These are phyloP conservation scores for Rapana venosa DNA, from an alignment of 2,888 invertebrate species.

Conservation along the genomic window DNA sequence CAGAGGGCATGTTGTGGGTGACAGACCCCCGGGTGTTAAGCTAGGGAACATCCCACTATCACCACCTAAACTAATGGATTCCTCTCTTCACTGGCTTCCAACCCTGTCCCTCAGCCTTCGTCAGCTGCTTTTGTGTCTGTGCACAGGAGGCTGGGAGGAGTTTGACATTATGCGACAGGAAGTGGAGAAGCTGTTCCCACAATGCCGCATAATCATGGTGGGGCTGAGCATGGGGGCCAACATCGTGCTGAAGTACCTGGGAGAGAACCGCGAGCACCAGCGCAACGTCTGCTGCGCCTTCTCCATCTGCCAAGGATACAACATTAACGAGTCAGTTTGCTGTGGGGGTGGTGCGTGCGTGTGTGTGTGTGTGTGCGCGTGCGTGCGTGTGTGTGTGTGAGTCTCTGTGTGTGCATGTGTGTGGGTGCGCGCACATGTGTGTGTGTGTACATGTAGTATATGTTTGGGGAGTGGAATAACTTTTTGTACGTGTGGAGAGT, in stretches of 20 bases:
- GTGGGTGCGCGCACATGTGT: no score
- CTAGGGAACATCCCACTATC: background rate
- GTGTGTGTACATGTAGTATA: no score
- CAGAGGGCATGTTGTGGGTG: no score
- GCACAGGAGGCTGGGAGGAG: slow-evolving; percentile 91
- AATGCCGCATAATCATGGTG: slow-evolving; percentile 88
- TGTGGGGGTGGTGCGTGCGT: background rate
- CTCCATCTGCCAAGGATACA: slow-evolving; percentile 96
- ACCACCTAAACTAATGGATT: background rate
- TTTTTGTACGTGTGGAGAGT: no score
- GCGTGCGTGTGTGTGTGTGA: no score
- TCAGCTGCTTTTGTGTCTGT: background rate
- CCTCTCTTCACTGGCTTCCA: background rate
- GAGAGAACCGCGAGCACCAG: slow-evolving; percentile 83
- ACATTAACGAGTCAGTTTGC: slow-evolving; percentile 88
- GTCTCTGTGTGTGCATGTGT: no score
- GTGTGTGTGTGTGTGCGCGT: no score
- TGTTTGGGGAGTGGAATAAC: no score
- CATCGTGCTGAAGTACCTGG: slow-evolving; percentile 93
- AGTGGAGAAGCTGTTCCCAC: slow-evolving; percentile 86
- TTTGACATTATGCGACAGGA: slow-evolving; percentile 89
- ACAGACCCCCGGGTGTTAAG: no score
- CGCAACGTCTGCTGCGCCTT: slow-evolving; percentile 88
- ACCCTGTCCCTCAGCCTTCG: background rate
- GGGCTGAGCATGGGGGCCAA: slow-evolving; percentile 97